Conservation (phyloP, 1,140 invertebrate genomes). For the Drosophila subpulchrella region DNA sequence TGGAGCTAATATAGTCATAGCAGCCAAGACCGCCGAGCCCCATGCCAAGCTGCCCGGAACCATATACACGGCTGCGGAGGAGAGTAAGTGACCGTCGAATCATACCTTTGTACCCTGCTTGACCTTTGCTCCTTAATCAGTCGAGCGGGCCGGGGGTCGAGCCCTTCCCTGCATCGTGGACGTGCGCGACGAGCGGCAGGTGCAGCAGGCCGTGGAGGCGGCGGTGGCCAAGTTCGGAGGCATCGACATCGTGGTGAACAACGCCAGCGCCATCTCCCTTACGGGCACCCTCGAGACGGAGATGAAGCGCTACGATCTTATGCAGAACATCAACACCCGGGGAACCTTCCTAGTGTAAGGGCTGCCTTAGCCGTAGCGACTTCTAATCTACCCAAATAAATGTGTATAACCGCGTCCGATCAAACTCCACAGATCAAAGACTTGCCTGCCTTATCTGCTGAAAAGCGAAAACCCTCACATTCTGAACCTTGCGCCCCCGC, state of each 20-base stretch:
- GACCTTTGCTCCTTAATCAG: slow-evolving; percentile 85
- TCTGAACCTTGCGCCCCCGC: slow-evolving; percentile 97
- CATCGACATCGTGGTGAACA: slow-evolving; percentile 98
- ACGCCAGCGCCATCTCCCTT: slow-evolving; percentile 97
- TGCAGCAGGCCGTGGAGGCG: slow-evolving; percentile 92
- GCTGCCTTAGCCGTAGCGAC: no score
- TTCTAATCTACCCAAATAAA: neutral
- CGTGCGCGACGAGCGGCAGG: slow-evolving; percentile 93
- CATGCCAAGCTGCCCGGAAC: slow-evolving; percentile 99
- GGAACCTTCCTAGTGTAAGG: slow-evolving; percentile 96
- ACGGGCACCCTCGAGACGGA: slow-evolving; percentile 94
- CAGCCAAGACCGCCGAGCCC: slow-evolving; percentile 96
- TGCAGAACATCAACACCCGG: slow-evolving; percentile 96
- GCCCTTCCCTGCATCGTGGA: slow-evolving; percentile 97
- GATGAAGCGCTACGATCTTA: slow-evolving; percentile 98
- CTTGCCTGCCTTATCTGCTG: slow-evolving; percentile 95
- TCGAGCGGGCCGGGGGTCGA: slow-evolving; percentile 96
- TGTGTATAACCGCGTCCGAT: neutral
- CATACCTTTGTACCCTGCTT: slow-evolving; percentile 6
- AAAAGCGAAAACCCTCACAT: slow-evolving; percentile 97
- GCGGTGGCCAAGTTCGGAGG: slow-evolving; percentile 97
- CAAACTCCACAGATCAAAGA: slow-evolving; percentile 95
- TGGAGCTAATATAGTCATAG: slow-evolving; percentile 97
- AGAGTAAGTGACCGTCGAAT: slow-evolving; percentile 89
- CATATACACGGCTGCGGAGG: slow-evolving; percentile 98